phyloP scores from a whole-genome alignment of 2,113 vertebrate genomes.

The Phyllopteryx taeniolatus region DNA sequence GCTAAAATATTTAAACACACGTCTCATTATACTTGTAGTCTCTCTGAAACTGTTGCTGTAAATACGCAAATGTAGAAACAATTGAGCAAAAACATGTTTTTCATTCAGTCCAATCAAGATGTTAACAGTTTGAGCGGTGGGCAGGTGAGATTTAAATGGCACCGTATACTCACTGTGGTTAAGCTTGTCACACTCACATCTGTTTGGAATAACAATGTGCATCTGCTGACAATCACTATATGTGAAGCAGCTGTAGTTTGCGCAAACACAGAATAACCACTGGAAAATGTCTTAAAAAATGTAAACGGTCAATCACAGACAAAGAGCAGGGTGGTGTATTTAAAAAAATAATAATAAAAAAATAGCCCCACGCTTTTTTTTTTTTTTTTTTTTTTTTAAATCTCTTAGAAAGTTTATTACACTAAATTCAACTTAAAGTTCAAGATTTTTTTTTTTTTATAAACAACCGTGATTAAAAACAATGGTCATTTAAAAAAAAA shows the following conservation, averaged over 20 bases:
- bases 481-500: neutral
- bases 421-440: neutral
- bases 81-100: constrained; percentile 15
- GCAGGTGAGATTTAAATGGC: constrained; percentile 82
- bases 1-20: constrained; percentile 44
- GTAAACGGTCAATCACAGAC: neutral
- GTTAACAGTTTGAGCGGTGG: constrained; percentile 60
- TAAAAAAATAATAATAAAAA: no score
- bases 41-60: constrained; percentile 4
- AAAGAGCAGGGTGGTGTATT: neutral
- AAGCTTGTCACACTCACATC: constrained; percentile 81
- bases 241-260: constrained; percentile 38
- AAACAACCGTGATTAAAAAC: neutral
- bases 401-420: neutral
- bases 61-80: constrained; percentile 6
- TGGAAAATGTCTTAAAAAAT: neutral
- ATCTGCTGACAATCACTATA: constrained; percentile 60
- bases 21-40: constrained; percentile 32
- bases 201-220: constrained; percentile 54
- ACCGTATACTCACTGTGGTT: constrained; percentile 80
- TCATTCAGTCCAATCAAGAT: constrained; percentile 26
- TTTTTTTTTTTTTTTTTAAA: neutral
- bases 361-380: neutral
- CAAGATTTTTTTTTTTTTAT: neutral
- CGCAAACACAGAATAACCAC: neutral